Percentiles rank a stretch among this genome's conserved stretches.
Conservation (phyloP, 2,888 invertebrate genomes). For the Abscondita cerata region DNA sequence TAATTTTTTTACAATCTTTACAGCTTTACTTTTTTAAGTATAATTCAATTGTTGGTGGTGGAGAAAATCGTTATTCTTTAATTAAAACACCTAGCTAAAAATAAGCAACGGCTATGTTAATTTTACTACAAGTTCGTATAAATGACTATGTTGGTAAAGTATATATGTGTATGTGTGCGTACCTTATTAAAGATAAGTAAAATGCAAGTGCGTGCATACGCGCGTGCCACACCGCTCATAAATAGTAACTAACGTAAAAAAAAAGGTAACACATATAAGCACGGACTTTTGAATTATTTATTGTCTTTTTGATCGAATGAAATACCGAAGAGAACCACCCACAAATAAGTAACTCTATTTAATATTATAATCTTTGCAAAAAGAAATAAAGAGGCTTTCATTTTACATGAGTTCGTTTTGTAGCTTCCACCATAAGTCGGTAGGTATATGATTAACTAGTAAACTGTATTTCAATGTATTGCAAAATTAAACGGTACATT, state of each 20-base stretch:
- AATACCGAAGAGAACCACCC: constrained; percentile 3
- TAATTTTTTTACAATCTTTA: too few species aligned
- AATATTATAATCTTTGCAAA: neutral
- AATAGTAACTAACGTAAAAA: constrained; percentile 24
- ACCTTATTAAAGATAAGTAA: constrained; percentile 24
- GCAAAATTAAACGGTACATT: constrained; percentile 25
- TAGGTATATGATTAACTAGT: neutral
- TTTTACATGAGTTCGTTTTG: neutral
- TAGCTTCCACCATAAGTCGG: too few species aligned
- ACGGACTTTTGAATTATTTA: constrained; percentile 33
- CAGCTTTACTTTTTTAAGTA: too few species aligned
- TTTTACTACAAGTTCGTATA: constrained; percentile 26
- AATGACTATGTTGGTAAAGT: constrained; percentile 10
- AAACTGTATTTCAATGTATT: neutral
- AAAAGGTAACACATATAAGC: constrained; percentile 27
- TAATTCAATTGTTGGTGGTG: too few species aligned
- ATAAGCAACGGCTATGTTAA: constrained; percentile 18
- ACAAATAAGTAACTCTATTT: neutral
- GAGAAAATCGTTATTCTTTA: constrained; percentile 21
- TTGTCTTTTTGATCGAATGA: constrained; percentile 27
- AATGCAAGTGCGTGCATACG: constrained; percentile 32
- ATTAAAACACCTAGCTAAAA: constrained; percentile 24
- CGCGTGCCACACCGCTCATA: constrained; percentile 22
- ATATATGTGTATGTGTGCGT: constrained; percentile 14
- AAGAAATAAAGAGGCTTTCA: neutral